Conservation (phyloP, 2,113 vertebrate species). For the Otis tarda region DNA sequence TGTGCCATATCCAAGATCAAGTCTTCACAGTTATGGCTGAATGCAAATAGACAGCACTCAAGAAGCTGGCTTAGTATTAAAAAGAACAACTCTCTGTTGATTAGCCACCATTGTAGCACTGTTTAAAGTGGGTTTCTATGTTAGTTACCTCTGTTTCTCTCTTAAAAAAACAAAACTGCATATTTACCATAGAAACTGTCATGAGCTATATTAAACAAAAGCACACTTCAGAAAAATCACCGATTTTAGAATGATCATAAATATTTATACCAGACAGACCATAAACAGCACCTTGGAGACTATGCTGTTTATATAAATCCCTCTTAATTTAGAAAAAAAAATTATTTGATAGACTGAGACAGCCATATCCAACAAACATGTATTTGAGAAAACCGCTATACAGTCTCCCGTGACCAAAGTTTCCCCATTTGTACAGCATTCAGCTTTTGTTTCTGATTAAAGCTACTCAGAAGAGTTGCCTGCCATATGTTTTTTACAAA, state of each 20-base stretch:
- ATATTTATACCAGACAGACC: conserved; percentile 12
- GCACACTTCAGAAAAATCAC: neutral
- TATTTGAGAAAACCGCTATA: neutral
- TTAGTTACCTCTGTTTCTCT: neutral
- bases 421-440: neutral
- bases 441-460: neutral
- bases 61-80: neutral
- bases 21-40: neutral
- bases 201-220: neutral
- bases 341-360: neutral
- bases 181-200: neutral
- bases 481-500: neutral
- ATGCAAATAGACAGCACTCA: neutral
- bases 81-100: neutral
- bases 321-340: neutral
- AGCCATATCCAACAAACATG: neutral
- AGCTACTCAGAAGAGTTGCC: neutral
- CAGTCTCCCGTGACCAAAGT: neutral
- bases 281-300: conserved; percentile 7
- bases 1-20: neutral
- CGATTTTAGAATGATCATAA: conserved; percentile 27
- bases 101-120: neutral
- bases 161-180: neutral
- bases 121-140: neutral
- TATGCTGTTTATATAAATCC: neutral